These are phyloP conservation scores for Metellina segmentata DNA, from an alignment of 2,888 invertebrate genomes.

Conservation along the genomic window DNA sequence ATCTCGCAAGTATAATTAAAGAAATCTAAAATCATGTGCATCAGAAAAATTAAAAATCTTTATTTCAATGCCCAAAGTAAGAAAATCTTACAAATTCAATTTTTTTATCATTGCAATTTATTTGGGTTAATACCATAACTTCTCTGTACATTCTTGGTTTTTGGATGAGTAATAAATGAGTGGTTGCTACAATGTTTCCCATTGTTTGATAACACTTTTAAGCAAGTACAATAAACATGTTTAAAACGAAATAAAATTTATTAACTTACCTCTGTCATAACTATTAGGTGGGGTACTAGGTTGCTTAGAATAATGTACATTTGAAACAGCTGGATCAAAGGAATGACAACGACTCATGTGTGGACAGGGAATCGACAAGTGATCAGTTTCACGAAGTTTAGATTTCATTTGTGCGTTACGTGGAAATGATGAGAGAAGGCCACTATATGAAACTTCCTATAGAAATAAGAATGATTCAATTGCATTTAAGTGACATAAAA, in stretches of 20 bases:
- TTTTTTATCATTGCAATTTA: neutral
- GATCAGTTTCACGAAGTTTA: slow-evolving; percentile 66
- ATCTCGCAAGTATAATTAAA: too few species aligned
- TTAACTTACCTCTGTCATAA: slow-evolving; percentile 62
- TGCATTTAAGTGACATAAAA: too few species aligned
- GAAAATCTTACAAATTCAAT: too few species aligned
- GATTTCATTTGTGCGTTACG: slow-evolving; percentile 65
- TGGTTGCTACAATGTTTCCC: too few species aligned
- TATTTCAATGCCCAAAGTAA: too few species aligned
- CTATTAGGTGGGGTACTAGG: slow-evolving; percentile 64
- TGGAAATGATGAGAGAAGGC: slow-evolving; percentile 68
- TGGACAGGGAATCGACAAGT: slow-evolving; percentile 71
- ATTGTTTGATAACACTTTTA: too few species aligned
- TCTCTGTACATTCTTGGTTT: neutral
- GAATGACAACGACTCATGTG: slow-evolving; percentile 76
- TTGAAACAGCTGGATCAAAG: slow-evolving; percentile 71
- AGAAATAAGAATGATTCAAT: neutral
- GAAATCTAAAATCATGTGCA: too few species aligned
- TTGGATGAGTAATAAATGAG: neutral
- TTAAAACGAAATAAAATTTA: too few species aligned
- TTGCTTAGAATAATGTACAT: slow-evolving; percentile 64
- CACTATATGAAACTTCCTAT: slow-evolving; percentile 74
- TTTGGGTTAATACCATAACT: too few species aligned
- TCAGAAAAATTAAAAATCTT: too few species aligned
- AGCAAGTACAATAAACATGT: too few species aligned